These are phyloP conservation scores for Blennius ocellaris DNA, from an alignment of 2,113 vertebrate species.

Conservation along the genomic window DNA sequence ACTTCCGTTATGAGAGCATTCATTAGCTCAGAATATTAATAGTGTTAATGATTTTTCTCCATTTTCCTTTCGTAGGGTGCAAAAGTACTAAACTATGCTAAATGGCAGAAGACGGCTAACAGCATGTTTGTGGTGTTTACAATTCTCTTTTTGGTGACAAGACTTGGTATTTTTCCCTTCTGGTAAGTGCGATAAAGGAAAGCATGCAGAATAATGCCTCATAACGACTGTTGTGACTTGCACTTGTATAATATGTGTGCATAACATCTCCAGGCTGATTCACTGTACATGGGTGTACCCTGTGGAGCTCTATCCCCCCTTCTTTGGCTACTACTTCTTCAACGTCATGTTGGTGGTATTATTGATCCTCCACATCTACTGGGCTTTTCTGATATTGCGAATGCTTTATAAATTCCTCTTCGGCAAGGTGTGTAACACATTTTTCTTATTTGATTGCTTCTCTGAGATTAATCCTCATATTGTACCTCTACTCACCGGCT, in stretches of 20 bases:
- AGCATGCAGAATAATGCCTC: not conserved
- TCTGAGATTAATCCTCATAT: not conserved
- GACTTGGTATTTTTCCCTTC: conserved; percentile 90
- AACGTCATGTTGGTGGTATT: conserved; percentile 87
- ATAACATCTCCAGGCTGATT: conserved; percentile 85
- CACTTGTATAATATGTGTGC: not conserved
- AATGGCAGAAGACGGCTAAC: conserved; percentile 85
- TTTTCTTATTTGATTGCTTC: not conserved
- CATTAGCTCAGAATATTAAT: too few species aligned
- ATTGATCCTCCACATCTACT: conserved; percentile 91
- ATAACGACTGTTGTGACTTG: not conserved
- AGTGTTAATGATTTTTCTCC: too few species aligned
- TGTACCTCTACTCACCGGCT: conserved; percentile 7
- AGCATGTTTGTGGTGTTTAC: conserved; percentile 88
- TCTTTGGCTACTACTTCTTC: conserved; percentile 92
- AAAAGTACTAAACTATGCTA: conserved; percentile 93
- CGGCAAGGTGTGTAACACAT: conserved; percentile 81
- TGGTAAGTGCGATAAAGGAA: conserved; percentile 85
- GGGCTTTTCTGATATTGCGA: conserved; percentile 87
- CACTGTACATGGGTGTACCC: conserved; percentile 89
- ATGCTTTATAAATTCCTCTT: conserved; percentile 88
- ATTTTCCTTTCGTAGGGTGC: conserved; percentile 82
- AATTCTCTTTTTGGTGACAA: conserved; percentile 84
- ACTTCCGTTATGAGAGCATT: too few species aligned
- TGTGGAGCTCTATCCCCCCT: conserved; percentile 80